Evolutionary conservation across 2,113 vertebrate genomes (phyloP).

Genomic region (Corvus cornix): DNA sequence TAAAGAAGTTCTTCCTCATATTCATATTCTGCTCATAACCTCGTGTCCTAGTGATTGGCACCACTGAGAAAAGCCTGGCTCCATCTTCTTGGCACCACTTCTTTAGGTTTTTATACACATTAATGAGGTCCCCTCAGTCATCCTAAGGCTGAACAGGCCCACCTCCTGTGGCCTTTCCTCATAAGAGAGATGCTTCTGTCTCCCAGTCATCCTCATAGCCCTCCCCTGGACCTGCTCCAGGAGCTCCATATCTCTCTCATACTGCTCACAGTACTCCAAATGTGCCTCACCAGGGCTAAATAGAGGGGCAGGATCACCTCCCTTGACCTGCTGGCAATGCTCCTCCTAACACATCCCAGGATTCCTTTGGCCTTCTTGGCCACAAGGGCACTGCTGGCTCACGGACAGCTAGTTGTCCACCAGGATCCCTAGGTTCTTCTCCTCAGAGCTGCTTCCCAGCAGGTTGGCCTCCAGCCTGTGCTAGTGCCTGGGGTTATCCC

Average conservation of each 20-base stretch:
- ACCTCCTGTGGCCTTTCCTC: background rate
- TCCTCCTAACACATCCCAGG: too few species aligned
- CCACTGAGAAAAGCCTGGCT: background rate
- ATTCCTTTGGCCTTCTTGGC: background rate
- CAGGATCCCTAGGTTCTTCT: too few species aligned
- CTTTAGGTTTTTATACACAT: background rate
- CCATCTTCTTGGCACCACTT: background rate
- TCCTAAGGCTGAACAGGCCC: background rate
- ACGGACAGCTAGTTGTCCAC: too few species aligned
- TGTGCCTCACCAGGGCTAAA: too few species aligned
- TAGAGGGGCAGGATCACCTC: too few species aligned
- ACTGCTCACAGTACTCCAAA: too few species aligned
- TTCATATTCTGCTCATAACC: background rate
- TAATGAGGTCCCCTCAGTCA: fast-evolving
- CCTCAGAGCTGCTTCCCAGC: too few species aligned
- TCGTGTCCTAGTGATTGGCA: background rate
- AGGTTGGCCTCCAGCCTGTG: too few species aligned
- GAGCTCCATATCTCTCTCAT: too few species aligned
- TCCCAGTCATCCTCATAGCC: background rate
- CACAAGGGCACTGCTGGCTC: background rate
- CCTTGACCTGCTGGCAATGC: too few species aligned
- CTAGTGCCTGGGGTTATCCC: too few species aligned
- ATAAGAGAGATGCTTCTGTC: fast-evolving
- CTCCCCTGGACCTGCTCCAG: background rate
- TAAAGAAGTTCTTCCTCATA: background rate